A percentile compares a stretch with the other conserved stretches of the same genome.
Conservation (phyloP, 1,140 invertebrate species). For the Meteorus sp. region DNA sequence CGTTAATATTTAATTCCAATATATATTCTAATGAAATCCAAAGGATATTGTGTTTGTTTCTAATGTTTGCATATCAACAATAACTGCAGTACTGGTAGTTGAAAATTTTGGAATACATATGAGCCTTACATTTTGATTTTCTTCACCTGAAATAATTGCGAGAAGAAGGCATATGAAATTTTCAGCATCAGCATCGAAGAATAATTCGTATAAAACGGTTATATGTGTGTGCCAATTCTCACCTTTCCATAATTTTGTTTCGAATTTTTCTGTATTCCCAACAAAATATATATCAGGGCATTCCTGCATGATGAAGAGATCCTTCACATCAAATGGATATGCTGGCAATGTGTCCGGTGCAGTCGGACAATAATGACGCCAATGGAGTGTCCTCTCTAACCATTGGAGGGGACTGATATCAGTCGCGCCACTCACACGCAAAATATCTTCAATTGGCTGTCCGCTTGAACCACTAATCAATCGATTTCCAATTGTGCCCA, state of each 20-base stretch:
- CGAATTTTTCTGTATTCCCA: slow-evolving; percentile 80
- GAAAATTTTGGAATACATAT: slow-evolving; percentile 72
- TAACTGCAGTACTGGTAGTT: slow-evolving; percentile 63
- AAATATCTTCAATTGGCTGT: slow-evolving; percentile 75
- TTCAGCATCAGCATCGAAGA: slow-evolving; percentile 1
- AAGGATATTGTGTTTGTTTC: slow-evolving; percentile 68
- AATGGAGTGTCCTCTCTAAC: slow-evolving; percentile 74
- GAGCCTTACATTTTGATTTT: slow-evolving; percentile 64
- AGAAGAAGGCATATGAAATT: too few species aligned
- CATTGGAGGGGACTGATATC: slow-evolving; percentile 43
- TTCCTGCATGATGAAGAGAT: slow-evolving; percentile 85
- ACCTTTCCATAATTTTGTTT: slow-evolving; percentile 70
- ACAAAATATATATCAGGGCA: slow-evolving; percentile 90
- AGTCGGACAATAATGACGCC: slow-evolving; percentile 91
- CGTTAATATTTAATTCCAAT: not conserved
- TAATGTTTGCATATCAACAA: slow-evolving; percentile 69
- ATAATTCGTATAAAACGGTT: slow-evolving; percentile 6
- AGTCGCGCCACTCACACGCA: slow-evolving; percentile 62
- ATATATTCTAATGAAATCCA: slow-evolving; percentile 29
- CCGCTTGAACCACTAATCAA: slow-evolving; percentile 78
- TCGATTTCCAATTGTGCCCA: slow-evolving; percentile 68
- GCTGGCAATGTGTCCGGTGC: slow-evolving; percentile 89
- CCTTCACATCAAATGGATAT: slow-evolving; percentile 81
- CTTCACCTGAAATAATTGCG: slow-evolving; percentile 60
- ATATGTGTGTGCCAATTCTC: slow-evolving; percentile 21